A percentile compares a stretch with the other conserved stretches of the same genome.
phyloP scores from a whole-genome alignment of 2,797 vertebrate species.

The Macrochelys suwanniensis region DNA sequence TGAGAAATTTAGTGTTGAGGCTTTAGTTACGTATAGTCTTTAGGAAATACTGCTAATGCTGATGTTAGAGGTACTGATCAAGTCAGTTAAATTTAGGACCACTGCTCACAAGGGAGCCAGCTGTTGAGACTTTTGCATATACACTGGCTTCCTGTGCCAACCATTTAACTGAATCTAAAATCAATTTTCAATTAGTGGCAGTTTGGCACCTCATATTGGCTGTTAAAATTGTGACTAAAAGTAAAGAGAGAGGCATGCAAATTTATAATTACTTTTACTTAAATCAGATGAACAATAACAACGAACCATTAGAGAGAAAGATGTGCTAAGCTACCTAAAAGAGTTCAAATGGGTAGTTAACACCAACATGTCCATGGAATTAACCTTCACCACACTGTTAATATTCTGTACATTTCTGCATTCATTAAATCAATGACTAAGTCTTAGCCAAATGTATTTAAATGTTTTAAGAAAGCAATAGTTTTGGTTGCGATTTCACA shows the following conservation, averaged over 20 bases:
- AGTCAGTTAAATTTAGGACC: conserved; percentile 33
- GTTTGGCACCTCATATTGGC: conserved; percentile 72
- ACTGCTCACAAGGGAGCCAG: not conserved
- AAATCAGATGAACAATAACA: conserved; percentile 55
- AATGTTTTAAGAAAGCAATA: not conserved
- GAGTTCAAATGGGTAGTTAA: not conserved
- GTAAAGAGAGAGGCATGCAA: conserved; percentile 67
- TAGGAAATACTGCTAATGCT: not conserved
- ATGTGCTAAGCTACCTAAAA: conserved; percentile 3
- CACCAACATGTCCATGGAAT: not conserved
- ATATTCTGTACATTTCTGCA: not conserved
- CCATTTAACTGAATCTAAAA: conserved; percentile 78
- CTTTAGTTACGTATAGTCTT: not conserved
- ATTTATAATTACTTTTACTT: conserved; percentile 68
- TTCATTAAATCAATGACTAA: not conserved
- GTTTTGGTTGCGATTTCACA: not conserved
- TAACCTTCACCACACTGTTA: not conserved
- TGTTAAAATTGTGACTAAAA: conserved; percentile 71
- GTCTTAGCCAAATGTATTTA: not conserved
- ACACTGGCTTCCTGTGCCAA: conserved; percentile 33
- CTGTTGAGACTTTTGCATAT: conserved; percentile 33
- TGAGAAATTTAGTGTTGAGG: not conserved
- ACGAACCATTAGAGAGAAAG: not conserved
- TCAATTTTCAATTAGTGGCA: conserved; percentile 82
- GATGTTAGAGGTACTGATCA: not conserved